These are phyloP conservation scores for Drosophila arizonae DNA, from an alignment of 1,140 invertebrate genomes.

Conservation along the genomic window DNA sequence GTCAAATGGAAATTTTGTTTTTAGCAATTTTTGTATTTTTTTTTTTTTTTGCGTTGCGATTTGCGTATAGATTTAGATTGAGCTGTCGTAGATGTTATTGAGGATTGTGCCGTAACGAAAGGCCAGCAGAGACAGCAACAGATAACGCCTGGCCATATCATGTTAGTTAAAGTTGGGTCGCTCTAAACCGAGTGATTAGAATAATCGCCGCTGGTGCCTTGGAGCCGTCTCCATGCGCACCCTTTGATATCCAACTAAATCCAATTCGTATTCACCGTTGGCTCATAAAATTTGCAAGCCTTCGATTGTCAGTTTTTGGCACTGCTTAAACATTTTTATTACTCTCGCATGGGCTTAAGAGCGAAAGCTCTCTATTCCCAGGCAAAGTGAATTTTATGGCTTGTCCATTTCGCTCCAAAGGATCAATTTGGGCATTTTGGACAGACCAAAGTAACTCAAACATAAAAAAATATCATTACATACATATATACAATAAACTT, in stretches of 20 bases:
- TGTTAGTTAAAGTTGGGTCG: conserved; percentile 5
- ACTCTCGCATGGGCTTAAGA: conserved; percentile 43
- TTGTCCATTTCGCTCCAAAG: conserved; percentile 23
- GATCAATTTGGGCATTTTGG: conserved; percentile 24
- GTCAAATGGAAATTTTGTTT: conserved; percentile 76
- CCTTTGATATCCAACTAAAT: not conserved
- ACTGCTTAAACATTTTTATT: conserved; percentile 48
- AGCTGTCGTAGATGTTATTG: conserved; percentile 70
- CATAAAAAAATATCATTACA: not conserved
- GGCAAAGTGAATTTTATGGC: conserved; percentile 53
- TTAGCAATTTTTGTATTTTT: conserved; percentile 26
- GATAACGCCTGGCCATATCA: conserved; percentile 27
- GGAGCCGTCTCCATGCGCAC: conserved; percentile 43
- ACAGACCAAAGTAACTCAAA: not conserved
- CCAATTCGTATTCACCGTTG: conserved; percentile 8
- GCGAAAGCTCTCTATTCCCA: conserved; percentile 18
- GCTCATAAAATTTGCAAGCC: conserved; percentile 18
- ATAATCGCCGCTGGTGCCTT: conserved; percentile 67
- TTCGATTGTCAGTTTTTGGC: conserved; percentile 49
- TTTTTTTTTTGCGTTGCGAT: conserved; percentile 13
- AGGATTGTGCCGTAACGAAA: conserved; percentile 23
- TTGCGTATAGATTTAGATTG: conserved; percentile 72
- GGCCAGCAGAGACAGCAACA: conserved; percentile 3
- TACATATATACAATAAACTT: not conserved
- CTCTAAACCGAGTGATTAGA: conserved; percentile 67